Conservation (phyloP, 2,888 invertebrate species). For the Eristalinus aeneus region DNA sequence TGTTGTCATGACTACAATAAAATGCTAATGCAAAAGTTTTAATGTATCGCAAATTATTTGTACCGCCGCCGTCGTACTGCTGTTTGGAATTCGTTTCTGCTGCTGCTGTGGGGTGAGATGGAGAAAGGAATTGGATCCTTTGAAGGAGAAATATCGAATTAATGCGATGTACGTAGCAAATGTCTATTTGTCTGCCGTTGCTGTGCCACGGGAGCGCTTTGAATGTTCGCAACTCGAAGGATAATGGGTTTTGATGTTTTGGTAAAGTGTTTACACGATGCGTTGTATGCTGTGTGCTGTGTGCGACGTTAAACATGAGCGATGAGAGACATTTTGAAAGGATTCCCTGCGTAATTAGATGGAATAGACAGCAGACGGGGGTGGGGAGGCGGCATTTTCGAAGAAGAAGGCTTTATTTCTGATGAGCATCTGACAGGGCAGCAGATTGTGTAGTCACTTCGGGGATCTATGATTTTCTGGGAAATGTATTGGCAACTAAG, state of each 20-base stretch:
- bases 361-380: neutral
- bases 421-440: no score
- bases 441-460: no score
- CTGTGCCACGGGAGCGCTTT: neutral
- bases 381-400: neutral
- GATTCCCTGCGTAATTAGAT: neutral
- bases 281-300: neutral
- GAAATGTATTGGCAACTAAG: no score
- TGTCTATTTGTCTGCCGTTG: neutral
- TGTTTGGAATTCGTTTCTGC: slow-evolving; percentile 1
- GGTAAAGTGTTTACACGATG: neutral
- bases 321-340: neutral
- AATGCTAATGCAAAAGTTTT: slow-evolving; percentile 60
- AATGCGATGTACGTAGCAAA: neutral
- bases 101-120: neutral
- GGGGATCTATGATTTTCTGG: no score
- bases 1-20: slow-evolving; percentile 48
- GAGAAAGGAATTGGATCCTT: neutral
- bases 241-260: neutral
- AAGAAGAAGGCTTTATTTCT: no score
- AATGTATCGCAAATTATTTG: slow-evolving; percentile 51
- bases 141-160: neutral
- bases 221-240: neutral
- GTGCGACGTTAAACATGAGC: neutral
- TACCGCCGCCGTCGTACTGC: neutral